Conservation (phyloP, 1,140 invertebrate species). For the Steinernema khuongi region DNA sequence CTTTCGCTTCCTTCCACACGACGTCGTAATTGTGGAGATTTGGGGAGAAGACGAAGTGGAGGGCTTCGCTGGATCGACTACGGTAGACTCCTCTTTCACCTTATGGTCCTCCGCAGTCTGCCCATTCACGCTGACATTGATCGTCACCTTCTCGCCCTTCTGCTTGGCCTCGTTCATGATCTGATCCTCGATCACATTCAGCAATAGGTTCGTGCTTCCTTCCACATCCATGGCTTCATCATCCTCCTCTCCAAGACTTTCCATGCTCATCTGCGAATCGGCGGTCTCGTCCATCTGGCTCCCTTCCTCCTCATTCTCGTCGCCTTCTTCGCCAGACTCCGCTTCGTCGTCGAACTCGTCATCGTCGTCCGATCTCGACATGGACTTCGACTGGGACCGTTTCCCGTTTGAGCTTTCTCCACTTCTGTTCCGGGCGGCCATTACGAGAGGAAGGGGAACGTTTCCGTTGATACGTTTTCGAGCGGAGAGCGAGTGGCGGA, state of each 20-base stretch:
- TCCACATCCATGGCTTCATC: background rate
- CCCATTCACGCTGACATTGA: background rate
- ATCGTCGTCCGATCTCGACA: background rate
- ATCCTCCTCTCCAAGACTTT: background rate
- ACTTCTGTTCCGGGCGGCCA: background rate
- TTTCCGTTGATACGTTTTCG: background rate
- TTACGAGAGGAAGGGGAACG: background rate
- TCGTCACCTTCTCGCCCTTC: background rate
- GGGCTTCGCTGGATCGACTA: background rate
- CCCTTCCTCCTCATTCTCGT: background rate
- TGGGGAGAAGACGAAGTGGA: background rate
- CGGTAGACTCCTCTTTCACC: background rate
- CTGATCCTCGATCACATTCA: constrained; percentile 2
- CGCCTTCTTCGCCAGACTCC: background rate
- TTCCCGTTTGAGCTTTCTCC: background rate
- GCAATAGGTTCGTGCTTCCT: background rate
- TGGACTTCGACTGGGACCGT: background rate
- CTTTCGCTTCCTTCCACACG: background rate
- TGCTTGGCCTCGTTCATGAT: background rate
- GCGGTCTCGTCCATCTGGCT: background rate
- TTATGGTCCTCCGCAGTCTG: background rate
- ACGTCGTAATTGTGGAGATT: background rate
- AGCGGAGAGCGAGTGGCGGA: background rate
- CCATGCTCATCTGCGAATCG: background rate
- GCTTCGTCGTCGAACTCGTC: background rate